Conservation (phyloP, 2,888 invertebrate species). For the Platycnemis pennipes region DNA sequence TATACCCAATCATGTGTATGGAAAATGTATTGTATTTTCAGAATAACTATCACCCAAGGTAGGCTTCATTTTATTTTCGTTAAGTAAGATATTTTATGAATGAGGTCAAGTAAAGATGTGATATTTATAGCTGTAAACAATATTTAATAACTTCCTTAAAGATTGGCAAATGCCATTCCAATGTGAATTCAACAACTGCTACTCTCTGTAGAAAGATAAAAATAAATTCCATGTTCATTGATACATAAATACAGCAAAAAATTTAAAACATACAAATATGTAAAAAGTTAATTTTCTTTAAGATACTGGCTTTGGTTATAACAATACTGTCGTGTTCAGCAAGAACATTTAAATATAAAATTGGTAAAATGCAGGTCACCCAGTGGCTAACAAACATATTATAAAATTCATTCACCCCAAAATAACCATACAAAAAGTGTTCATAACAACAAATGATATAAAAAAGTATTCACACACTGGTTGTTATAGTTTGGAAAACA, state of each 20-base stretch:
- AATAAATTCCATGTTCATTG: constrained; percentile 20
- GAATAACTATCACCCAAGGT: too few relatives aligned
- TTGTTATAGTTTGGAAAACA: background rate
- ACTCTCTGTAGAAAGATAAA: background rate
- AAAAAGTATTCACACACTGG: background rate
- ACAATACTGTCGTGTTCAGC: constrained; percentile 53
- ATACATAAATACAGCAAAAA: constrained; percentile 54
- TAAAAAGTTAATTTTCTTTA: constrained; percentile 46
- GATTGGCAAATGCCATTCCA: constrained; percentile 5
- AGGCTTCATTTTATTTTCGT: too few relatives aligned
- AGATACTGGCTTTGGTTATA: constrained; percentile 52
- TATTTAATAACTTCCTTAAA: background rate
- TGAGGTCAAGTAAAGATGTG: background rate
- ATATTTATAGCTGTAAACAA: background rate
- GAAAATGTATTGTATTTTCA: too few relatives aligned
- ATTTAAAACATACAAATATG: constrained; percentile 46
- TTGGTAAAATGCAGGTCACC: constrained; percentile 40
- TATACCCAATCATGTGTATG: too few relatives aligned
- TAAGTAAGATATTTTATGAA: too few relatives aligned
- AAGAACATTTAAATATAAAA: constrained; percentile 49
- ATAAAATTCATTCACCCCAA: constrained; percentile 41
- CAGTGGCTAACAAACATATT: constrained; percentile 42
- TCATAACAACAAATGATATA: background rate
- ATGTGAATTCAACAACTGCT: background rate
- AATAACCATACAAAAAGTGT: background rate